Evolutionary conservation across 2,888 invertebrate species (phyloP).

Genomic region (Coelinius sp.): DNA sequence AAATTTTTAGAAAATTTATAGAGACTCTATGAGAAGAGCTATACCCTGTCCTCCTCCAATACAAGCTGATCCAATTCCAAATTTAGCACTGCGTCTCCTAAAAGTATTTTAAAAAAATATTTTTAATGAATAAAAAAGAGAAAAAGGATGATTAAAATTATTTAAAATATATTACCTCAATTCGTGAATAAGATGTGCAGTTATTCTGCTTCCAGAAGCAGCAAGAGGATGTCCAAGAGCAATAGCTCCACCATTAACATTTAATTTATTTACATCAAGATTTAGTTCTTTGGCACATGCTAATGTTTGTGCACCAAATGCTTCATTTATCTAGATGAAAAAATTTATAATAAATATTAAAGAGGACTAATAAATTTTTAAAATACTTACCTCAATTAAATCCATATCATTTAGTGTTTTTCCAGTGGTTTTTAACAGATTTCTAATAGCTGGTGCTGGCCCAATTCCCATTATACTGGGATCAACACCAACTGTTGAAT

Average conservation of each 20-base stretch:
- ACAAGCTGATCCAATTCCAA: constrained; percentile 95
- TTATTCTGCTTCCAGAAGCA: constrained; percentile 95
- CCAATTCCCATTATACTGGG: constrained; percentile 99
- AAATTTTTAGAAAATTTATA: constrained; percentile 69
- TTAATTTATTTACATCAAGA: constrained; percentile 88
- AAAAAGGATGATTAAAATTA: background rate
- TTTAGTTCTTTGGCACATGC: constrained; percentile 92
- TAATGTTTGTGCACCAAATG: constrained; percentile 95
- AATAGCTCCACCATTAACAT: constrained; percentile 96
- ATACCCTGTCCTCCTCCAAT: constrained; percentile 99
- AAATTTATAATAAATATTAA: background rate
- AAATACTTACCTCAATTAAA: constrained; percentile 87
- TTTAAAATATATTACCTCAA: constrained; percentile 76
- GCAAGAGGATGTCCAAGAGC: constrained; percentile 97
- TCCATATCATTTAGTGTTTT: constrained; percentile 89
- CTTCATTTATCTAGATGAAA: constrained; percentile 91
- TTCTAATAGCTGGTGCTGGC: constrained; percentile 93
- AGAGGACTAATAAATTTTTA: background rate
- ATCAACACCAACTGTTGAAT: constrained; percentile 94
- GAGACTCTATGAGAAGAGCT: constrained; percentile 88
- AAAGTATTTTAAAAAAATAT: too few relatives aligned
- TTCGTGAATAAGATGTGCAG: constrained; percentile 91
- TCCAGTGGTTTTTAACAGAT: constrained; percentile 85
- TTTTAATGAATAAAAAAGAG: too few relatives aligned
- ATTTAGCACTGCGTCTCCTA: constrained; percentile 89